Evolutionary conservation across 1,140 invertebrate species (phyloP).

Genomic region (Euwallacea fornicatus): DNA sequence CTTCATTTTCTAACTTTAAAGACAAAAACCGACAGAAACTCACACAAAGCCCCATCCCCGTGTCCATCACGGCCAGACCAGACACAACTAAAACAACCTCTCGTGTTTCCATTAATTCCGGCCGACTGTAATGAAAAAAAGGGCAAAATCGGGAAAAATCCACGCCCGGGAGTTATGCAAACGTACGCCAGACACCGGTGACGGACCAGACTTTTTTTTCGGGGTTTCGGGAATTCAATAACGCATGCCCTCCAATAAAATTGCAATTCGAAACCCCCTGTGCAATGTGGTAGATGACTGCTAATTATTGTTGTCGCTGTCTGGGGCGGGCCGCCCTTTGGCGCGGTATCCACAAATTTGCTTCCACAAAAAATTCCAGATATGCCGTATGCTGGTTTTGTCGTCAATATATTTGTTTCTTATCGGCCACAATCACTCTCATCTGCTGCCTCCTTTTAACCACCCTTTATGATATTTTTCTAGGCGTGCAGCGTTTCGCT

Average conservation of each 20-base stretch:
- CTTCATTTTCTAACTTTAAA: background rate
- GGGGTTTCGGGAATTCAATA: background rate
- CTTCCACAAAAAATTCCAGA: no score
- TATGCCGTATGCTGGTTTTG: no score
- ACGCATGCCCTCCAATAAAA: constrained; percentile 1
- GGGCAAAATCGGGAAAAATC: constrained; percentile 8
- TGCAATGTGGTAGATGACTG: background rate
- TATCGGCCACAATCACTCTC: no score
- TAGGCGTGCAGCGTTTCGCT: constrained; percentile 33
- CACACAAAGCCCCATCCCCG: no score
- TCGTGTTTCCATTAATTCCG: background rate
- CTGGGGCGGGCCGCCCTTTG: background rate
- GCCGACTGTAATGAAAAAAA: background rate
- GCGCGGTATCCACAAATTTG: no score
- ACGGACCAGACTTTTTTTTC: constrained; percentile 1
- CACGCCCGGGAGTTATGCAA: background rate
- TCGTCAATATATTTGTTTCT: no score
- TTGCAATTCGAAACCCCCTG: background rate
- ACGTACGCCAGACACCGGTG: constrained; percentile 3
- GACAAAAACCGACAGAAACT: no score
- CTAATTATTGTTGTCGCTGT: background rate
- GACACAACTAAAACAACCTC: background rate
- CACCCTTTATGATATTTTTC: constrained; percentile 13
- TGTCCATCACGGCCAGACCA: background rate
- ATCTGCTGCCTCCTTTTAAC: no score